phyloP scores from a whole-genome alignment of 2,888 invertebrate species.

The Toxonevra muliebris region DNA sequence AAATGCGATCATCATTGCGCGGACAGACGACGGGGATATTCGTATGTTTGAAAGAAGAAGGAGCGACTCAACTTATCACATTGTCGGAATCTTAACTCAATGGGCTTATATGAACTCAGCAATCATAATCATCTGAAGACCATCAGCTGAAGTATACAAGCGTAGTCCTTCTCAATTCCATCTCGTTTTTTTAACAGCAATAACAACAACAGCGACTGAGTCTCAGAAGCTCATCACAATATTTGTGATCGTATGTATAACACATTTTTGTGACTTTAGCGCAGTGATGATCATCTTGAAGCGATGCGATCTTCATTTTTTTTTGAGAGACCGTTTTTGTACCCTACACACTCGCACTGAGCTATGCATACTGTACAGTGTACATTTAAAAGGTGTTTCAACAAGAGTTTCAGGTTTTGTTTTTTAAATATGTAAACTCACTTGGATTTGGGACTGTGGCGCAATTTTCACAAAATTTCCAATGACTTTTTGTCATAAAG shows the following conservation, averaged over 20 bases:
- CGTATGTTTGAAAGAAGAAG: conserved; percentile 8
- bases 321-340: background rate
- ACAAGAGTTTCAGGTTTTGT: too few relatives aligned
- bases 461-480: too few relatives aligned
- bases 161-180: too few relatives aligned
- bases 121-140: conserved; percentile 29
- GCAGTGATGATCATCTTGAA: background rate
- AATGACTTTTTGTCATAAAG: too few relatives aligned
- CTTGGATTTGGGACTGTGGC: too few relatives aligned
- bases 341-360: background rate
- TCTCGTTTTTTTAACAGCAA: too few relatives aligned
- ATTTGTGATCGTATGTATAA: conserved; percentile 5
- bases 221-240: background rate
- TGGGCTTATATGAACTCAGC: conserved; percentile 27
- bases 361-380: too few relatives aligned
- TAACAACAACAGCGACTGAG: conserved; percentile 1
- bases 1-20: conserved; percentile 7
- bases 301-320: background rate
- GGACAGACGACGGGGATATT: conserved; percentile 6
- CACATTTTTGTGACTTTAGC: conserved; percentile 18
- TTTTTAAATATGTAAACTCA: too few relatives aligned
- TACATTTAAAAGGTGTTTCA: too few relatives aligned
- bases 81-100: conserved; percentile 45
- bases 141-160: background rate
- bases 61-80: conserved; percentile 41